phyloP scores from a whole-genome alignment of 2,797 vertebrate genomes.

The Ispidina picta region DNA sequence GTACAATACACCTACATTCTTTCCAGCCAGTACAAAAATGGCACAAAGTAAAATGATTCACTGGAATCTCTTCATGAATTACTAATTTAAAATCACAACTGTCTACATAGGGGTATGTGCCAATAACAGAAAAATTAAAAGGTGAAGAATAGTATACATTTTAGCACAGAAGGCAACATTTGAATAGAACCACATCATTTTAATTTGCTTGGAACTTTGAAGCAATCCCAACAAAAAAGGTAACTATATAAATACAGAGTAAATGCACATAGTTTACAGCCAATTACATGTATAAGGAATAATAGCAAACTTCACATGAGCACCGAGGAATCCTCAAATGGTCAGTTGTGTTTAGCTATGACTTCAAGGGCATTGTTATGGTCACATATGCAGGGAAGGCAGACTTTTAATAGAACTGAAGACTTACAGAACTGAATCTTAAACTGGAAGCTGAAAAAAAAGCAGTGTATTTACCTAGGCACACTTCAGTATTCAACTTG shows the following conservation, averaged over 20 bases:
- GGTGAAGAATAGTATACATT: neutral
- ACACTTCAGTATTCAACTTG: slow-evolving; percentile 36
- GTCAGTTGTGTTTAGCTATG: slow-evolving; percentile 38
- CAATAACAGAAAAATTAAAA: neutral
- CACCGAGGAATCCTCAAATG: slow-evolving; percentile 18
- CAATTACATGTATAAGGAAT: slow-evolving; percentile 68
- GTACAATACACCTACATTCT: neutral
- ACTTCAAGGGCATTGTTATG: slow-evolving; percentile 40
- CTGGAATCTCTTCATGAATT: neutral
- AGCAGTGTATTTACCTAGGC: slow-evolving; percentile 37
- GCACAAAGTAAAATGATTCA: neutral
- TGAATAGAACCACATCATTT: slow-evolving; percentile 62
- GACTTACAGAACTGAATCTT: slow-evolving; percentile 11
- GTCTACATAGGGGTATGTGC: neutral
- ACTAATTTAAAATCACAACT: slow-evolving; percentile 21
- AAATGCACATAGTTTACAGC: slow-evolving; percentile 77
- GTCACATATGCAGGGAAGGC: slow-evolving; percentile 76
- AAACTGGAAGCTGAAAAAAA: neutral
- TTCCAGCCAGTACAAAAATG: neutral
- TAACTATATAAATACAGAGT: slow-evolving; percentile 76
- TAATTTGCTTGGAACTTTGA: slow-evolving; percentile 73
- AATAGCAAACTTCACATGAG: slow-evolving; percentile 70
- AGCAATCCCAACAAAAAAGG: slow-evolving; percentile 72
- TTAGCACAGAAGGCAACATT: slow-evolving; percentile 42
- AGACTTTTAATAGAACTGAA: slow-evolving; percentile 56